phyloP scores from a whole-genome alignment of 2,888 invertebrate genomes.

The Catocala fraxini region DNA sequence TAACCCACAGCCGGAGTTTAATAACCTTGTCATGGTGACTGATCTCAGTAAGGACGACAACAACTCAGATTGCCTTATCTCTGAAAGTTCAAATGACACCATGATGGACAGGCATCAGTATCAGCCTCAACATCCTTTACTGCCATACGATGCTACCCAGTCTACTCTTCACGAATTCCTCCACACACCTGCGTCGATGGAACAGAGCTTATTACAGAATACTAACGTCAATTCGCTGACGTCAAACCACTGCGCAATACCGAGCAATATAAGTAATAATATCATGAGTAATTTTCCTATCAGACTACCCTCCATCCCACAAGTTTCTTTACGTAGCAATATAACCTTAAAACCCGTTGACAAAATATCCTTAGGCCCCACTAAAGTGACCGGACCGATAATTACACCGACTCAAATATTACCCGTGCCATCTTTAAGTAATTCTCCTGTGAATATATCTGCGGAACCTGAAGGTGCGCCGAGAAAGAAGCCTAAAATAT shows the following conservation, averaged over 20 bases:
- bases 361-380: conserved; percentile 73
- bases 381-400: conserved; percentile 78
- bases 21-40: conserved; percentile 64
- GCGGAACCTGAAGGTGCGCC: conserved; percentile 73
- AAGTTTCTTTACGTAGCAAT: conserved; percentile 71
- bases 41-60: conserved; percentile 78
- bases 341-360: conserved; percentile 77
- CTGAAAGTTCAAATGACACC: conserved; percentile 73
- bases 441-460: conserved; percentile 73
- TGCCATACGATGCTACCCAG: conserved; percentile 68
- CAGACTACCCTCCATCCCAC: conserved; percentile 69
- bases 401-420: conserved; percentile 80
- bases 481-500: conserved; percentile 84
- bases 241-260: conserved; percentile 68
- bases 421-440: conserved; percentile 77
- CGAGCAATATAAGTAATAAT: conserved; percentile 67
- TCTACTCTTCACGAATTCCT: conserved; percentile 73
- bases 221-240: conserved; percentile 69
- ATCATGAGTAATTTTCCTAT: conserved; percentile 83
- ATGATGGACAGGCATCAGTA: conserved; percentile 74
- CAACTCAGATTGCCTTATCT: conserved; percentile 77
- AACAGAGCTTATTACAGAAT: conserved; percentile 69
- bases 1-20: conserved; percentile 61
- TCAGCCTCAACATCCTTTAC: conserved; percentile 64
- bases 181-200: conserved; percentile 70